These are phyloP conservation scores for Ptychoptera contaminata DNA, from an alignment of 2,888 invertebrate genomes.

Conservation along the genomic window DNA sequence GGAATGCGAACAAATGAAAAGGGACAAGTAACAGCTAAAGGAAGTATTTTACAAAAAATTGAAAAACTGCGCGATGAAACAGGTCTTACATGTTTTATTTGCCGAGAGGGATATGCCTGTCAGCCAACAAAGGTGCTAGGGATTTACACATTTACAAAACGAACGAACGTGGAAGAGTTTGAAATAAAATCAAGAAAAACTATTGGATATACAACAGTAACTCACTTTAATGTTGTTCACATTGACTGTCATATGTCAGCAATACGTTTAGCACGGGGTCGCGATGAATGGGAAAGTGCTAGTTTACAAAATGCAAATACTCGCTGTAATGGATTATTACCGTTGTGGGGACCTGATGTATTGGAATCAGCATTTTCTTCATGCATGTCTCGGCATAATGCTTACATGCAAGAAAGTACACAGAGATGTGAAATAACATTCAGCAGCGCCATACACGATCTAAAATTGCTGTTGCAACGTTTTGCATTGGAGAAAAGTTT, in stretches of 20 bases:
- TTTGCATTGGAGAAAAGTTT: conserved; percentile 92
- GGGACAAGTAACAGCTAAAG: conserved; percentile 88
- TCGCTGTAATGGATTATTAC: conserved; percentile 89
- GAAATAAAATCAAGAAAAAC: conserved; percentile 81
- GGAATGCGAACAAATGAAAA: conserved; percentile 95
- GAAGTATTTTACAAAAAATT: conserved; percentile 79
- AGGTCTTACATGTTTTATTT: conserved; percentile 92
- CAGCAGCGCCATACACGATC: conserved; percentile 60
- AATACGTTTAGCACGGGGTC: conserved; percentile 53
- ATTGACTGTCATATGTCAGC: conserved; percentile 97
- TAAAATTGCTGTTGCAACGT: conserved; percentile 73
- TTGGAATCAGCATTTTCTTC: conserved; percentile 86
- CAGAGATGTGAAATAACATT: conserved; percentile 31
- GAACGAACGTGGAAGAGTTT: conserved; percentile 84
- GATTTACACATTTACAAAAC: conserved; percentile 92
- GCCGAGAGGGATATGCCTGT: conserved; percentile 93
- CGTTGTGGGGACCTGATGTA: conserved; percentile 92
- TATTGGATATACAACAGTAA: conserved; percentile 82
- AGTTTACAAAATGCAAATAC: conserved; percentile 97
- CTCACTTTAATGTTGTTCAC: conserved; percentile 96
- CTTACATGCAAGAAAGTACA: conserved; percentile 47
- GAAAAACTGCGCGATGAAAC: conserved; percentile 92
- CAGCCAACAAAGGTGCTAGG: conserved; percentile 87
- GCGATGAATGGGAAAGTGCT: conserved; percentile 98
- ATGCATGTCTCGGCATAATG: conserved; percentile 82